Conservation (phyloP, 2,797 vertebrate genomes). For the Chaunax sp. region DNA sequence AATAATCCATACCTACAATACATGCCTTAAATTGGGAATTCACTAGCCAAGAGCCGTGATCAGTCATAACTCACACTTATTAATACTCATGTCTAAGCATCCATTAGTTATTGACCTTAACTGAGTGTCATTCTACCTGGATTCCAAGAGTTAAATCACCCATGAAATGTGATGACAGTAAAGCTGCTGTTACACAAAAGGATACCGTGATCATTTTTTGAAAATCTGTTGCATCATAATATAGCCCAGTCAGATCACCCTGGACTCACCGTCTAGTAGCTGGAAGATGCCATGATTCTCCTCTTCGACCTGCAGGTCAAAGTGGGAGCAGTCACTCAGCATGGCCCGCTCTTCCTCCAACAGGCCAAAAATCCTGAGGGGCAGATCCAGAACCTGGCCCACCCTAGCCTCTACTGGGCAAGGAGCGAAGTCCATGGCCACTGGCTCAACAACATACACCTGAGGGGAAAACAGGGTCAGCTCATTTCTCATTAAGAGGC, state of each 20-base stretch:
- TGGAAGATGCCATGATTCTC: constrained; percentile 89
- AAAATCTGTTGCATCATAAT: background rate
- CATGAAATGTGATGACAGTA: background rate
- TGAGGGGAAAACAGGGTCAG: constrained; percentile 53
- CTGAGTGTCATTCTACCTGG: background rate
- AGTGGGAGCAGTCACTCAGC: constrained; percentile 94
- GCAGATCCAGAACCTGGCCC: constrained; percentile 89
- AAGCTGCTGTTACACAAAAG: background rate
- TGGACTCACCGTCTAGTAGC: constrained; percentile 84
- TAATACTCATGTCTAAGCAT: background rate
- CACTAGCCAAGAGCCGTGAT: background rate
- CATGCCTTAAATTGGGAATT: background rate
- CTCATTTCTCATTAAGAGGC: background rate
- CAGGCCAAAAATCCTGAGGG: constrained; percentile 88
- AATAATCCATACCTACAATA: background rate
- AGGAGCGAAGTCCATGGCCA: constrained; percentile 91
- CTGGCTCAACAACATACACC: constrained; percentile 93
- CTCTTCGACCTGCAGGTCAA: constrained; percentile 88
- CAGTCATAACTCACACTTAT: background rate
- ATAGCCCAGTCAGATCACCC: background rate
- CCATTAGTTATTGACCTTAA: constrained; percentile 5
- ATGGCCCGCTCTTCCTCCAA: constrained; percentile 83
- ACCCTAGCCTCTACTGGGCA: constrained; percentile 90
- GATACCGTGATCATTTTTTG: background rate
- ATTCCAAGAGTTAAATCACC: background rate